A percentile compares a stretch with the other conserved stretches of the same genome.
Evolutionary conservation across 2,888 invertebrate genomes (phyloP).

Genomic region (Drosophila anomelani): DNA sequence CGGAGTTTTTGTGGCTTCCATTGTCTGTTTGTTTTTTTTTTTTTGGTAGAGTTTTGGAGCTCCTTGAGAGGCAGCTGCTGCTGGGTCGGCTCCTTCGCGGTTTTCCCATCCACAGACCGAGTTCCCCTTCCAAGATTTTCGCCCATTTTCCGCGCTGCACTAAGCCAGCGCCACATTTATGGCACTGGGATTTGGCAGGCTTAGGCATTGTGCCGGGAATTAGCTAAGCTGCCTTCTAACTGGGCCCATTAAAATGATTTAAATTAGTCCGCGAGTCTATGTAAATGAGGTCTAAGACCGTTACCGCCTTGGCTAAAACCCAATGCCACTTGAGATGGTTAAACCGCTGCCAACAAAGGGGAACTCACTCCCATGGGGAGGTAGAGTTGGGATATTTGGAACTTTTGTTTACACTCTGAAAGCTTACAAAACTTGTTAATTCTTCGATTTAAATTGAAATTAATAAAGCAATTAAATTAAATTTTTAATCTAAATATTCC

Average conservation of each 20-base stretch:
- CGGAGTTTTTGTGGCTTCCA: constrained; percentile 47
- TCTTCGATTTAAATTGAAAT: constrained; percentile 2
- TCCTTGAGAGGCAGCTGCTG: constrained; percentile 18
- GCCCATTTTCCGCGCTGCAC: constrained; percentile 3
- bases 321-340: constrained; percentile 20
- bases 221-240: constrained; percentile 49
- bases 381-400: background rate
- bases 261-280: constrained; percentile 55
- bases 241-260: constrained; percentile 72
- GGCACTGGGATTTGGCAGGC: constrained; percentile 67
- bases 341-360: constrained; percentile 25
- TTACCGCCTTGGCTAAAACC: constrained; percentile 5
- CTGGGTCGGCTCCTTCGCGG: constrained; percentile 4
- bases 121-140: background rate
- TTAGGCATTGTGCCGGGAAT: constrained; percentile 60
- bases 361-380: constrained; percentile 13
- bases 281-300: constrained; percentile 27
- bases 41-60: background rate
- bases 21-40: constrained; percentile 27
- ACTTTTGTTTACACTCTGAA: background rate
- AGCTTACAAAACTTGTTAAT: constrained; percentile 1
- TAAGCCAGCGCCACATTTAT: constrained; percentile 64
- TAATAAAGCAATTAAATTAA: rapidly evolving
- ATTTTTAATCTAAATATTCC: background rate
- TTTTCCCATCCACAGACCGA: background rate